Percentiles rank a stretch among this genome's conserved stretches.
phyloP scores from a whole-genome alignment of 2,888 invertebrate species.

The Notocelia uddmanniana region DNA sequence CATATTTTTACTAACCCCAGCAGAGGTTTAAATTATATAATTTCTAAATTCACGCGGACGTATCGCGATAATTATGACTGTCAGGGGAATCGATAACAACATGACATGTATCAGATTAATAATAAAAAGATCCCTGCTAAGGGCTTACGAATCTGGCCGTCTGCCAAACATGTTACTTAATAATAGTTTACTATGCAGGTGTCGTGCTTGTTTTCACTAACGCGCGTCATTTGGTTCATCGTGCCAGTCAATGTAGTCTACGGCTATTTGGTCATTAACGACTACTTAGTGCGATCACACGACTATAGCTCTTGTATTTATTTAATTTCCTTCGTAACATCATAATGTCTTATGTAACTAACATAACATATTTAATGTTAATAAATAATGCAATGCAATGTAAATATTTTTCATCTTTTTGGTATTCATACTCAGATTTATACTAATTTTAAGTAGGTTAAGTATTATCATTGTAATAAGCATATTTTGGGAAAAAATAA shows the following conservation, averaged over 20 bases:
- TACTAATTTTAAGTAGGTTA: no score
- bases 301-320: neutral
- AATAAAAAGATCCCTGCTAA: slow-evolving; percentile 28
- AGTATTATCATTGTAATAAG: no score
- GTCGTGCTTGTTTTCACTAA: slow-evolving; percentile 45
- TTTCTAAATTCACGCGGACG: neutral
- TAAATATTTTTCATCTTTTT: no score
- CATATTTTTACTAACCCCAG: neutral
- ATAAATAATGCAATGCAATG: no score
- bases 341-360: no score
- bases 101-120: slow-evolving; percentile 5
- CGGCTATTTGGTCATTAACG: slow-evolving; percentile 1
- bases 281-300: neutral
- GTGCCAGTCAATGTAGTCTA: slow-evolving; percentile 30
- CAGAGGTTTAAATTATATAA: neutral
- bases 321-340: neutral
- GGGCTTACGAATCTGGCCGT: slow-evolving; percentile 36
- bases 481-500: no score
- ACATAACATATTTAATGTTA: no score
- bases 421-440: no score
- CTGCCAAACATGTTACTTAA: slow-evolving; percentile 44
- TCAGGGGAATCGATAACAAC: neutral
- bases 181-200: slow-evolving; percentile 46
- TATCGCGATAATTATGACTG: neutral
- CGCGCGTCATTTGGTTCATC: slow-evolving; percentile 42